Base-by-base conservation (phyloP, 2,888 invertebrate species). In the Athetis lepigone region DNA sequence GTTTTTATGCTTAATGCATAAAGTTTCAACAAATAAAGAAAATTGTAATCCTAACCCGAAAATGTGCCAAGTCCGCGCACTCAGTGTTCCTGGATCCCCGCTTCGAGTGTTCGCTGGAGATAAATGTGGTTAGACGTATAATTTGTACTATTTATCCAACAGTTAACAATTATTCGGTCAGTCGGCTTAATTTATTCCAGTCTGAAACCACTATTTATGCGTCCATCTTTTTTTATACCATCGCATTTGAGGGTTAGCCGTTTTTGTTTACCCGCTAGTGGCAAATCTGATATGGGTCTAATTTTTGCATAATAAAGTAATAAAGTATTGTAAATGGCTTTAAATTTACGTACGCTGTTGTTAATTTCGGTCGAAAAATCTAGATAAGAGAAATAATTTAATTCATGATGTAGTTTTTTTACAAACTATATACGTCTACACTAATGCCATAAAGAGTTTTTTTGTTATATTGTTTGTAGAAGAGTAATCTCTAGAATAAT, bases 51-150 rank as follows among this genome's bases (percentile, higher is more conserved):
- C 0, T n/a, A 23, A 11, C 1, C 7, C 4, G 11, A 63, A 55
- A 49, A 43, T 63, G 13, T 55, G 40, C 43, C 18, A 74, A 73
- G 81, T 87, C 62, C 77, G 2, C 4, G 85, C 66, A 76, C 6
- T 60, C 2, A 8, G 64, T 37, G 33, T 75, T 39, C 43, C 25
- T 61, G 21, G 43, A 70, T 19, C 56, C 59, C 75, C 55, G 72
- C 67, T 80, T 80, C 77, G 91, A 90, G 91, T 92, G 91, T 90
- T 90, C 86, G 81, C 75, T 75, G 69, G 87, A 92, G 91, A 92
- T 92, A 92, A 92, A 91, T 91, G 90, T 84, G 88, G 89, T 87
- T 85, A 83, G 85, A 83, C 80, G 86, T 87, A 86, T 86, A 88
- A 88, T 89, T 88, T 87, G 87, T 85, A 83, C 76, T 87, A 88